Evolutionary conservation across 2,113 vertebrate genomes (phyloP).

Genomic region (Illadopsis cleaveri): DNA sequence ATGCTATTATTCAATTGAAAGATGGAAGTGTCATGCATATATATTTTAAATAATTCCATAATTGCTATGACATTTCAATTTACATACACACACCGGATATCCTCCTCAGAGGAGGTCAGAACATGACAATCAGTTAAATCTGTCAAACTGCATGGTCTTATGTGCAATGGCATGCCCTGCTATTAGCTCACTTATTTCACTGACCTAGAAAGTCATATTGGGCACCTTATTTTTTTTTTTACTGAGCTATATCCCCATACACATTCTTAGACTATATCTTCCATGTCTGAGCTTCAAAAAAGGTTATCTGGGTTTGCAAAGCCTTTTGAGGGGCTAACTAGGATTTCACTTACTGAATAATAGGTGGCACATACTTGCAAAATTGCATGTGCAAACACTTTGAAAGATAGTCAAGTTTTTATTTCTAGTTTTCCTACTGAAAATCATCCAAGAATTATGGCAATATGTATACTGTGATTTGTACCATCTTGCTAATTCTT

Average conservation of each 20-base stretch:
- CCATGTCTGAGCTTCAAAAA: neutral
- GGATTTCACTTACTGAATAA: neutral
- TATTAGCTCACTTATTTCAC: neutral
- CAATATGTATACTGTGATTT: neutral
- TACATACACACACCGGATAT: neutral
- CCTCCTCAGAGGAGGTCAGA: neutral
- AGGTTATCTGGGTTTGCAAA: neutral
- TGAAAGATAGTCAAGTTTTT: neutral
- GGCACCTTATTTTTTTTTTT: neutral
- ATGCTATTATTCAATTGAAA: neutral
- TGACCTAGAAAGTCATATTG: neutral
- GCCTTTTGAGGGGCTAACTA: neutral
- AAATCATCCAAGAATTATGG: neutral
- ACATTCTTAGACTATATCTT: neutral
- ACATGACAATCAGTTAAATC: neutral
- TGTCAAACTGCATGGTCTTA: neutral
- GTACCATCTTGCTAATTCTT: slow-evolving; percentile 26
- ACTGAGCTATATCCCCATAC: neutral
- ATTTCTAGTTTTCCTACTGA: neutral
- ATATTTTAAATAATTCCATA: neutral
- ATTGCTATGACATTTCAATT: neutral
- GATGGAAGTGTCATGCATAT: neutral
- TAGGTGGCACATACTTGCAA: neutral
- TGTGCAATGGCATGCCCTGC: neutral
- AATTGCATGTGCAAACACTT: neutral